Percentiles rank a stretch among this genome's conserved stretches.
phyloP scores from a whole-genome alignment of 2,797 vertebrate species.

The Epinephelus coioides region DNA sequence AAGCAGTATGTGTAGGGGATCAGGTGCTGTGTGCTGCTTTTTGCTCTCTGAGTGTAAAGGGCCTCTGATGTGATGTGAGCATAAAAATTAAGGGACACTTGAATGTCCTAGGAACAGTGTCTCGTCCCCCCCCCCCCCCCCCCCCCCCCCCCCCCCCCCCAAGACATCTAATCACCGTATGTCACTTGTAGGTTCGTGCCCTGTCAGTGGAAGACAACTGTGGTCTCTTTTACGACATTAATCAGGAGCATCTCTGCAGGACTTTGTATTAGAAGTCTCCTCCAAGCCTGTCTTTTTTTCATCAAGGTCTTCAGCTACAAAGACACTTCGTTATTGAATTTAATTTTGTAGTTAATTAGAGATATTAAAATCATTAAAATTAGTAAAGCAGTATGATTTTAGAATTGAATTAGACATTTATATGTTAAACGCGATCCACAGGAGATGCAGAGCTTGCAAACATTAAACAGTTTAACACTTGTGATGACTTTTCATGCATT shows the following conservation, averaged over 20 bases:
- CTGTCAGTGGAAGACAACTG: not conserved
- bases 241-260: not conserved
- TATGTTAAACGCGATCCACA: not conserved
- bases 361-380: not conserved
- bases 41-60: constrained; percentile 14
- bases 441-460: not conserved
- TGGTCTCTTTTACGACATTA: not conserved
- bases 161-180: not conserved
- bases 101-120: too few species aligned
- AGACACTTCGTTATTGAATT: too few species aligned
- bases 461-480: not conserved
- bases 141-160: too few species aligned
- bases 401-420: not conserved
- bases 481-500: not conserved
- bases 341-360: not conserved
- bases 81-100: too few species aligned
- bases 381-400: not conserved
- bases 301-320: not conserved
- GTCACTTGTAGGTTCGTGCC: not conserved
- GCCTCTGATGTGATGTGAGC: not conserved
- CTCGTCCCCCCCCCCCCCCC: too few species aligned
- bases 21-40: not conserved
- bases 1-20: not conserved
- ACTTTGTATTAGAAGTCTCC: not conserved
- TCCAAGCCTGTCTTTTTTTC: not conserved